These are phyloP conservation scores for Drosophila ohnishii DNA, from an alignment of 1,140 invertebrate genomes.

Conservation along the genomic window DNA sequence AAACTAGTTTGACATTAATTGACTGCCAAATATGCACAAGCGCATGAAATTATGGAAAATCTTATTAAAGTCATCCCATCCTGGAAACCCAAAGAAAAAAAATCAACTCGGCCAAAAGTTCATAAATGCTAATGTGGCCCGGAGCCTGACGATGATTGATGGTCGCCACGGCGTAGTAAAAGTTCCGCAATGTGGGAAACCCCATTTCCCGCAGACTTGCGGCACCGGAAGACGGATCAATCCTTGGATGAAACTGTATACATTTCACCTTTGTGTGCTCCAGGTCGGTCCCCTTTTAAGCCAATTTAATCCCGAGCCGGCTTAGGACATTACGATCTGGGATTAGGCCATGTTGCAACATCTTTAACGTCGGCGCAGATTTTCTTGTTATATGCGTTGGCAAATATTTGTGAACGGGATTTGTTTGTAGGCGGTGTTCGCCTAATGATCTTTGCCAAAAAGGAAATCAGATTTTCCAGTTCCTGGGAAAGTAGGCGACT, in stretches of 20 bases:
- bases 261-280: slow-evolving; percentile 60
- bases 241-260: slow-evolving; percentile 39
- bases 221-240: slow-evolving; percentile 63
- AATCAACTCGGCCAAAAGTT: slow-evolving; percentile 61
- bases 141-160: slow-evolving; percentile 73
- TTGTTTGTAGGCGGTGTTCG: slow-evolving; percentile 46
- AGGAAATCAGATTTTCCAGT: slow-evolving; percentile 35
- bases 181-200: slow-evolving; percentile 30
- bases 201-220: slow-evolving; percentile 44
- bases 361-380: slow-evolving; percentile 50
- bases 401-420: slow-evolving; percentile 66
- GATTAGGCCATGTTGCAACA: slow-evolving; percentile 74
- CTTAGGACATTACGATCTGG: slow-evolving; percentile 64
- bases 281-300: slow-evolving; percentile 44
- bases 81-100: slow-evolving; percentile 29
- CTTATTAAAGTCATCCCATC: slow-evolving; percentile 74
- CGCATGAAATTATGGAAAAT: slow-evolving; percentile 79
- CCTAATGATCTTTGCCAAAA: slow-evolving; percentile 55
- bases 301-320: slow-evolving; percentile 68
- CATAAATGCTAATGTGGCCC: slow-evolving; percentile 76
- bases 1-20: slow-evolving; percentile 80
- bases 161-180: slow-evolving; percentile 38
- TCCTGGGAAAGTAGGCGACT: slow-evolving; percentile 37
- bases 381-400: slow-evolving; percentile 43
- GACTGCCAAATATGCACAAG: slow-evolving; percentile 80